These are phyloP conservation scores for Aethes cnicana DNA, from an alignment of 2,888 invertebrate species.

Conservation along the genomic window DNA sequence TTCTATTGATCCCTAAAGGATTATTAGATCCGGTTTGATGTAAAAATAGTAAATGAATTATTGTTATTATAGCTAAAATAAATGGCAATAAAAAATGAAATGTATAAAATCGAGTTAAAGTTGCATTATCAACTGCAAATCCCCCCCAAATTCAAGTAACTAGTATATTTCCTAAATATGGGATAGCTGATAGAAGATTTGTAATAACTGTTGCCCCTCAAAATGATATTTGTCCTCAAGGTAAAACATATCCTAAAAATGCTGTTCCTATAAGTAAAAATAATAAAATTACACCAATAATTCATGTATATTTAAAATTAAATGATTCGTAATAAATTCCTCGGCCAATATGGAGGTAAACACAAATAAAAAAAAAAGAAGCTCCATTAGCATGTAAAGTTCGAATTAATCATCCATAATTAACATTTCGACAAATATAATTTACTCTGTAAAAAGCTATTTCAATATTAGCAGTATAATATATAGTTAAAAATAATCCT, in stretches of 20 bases:
- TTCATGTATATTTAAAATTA: constrained; percentile 83
- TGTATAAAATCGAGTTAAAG: constrained; percentile 89
- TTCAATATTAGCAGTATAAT: constrained; percentile 84
- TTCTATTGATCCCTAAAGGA: constrained; percentile 84
- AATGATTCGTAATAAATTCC: constrained; percentile 79
- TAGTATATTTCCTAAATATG: constrained; percentile 84
- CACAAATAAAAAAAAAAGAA: constrained; percentile 87
- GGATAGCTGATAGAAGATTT: constrained; percentile 87
- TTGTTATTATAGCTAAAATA: constrained; percentile 82
- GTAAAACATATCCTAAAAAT: constrained; percentile 90
- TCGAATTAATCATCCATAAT: constrained; percentile 86
- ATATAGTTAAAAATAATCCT: constrained; percentile 87
- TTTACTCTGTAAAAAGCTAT: constrained; percentile 85
- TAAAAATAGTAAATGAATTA: constrained; percentile 86
- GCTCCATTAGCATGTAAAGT: constrained; percentile 87
- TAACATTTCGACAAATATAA: constrained; percentile 87
- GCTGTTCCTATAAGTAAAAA: constrained; percentile 87
- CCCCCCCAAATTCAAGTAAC: constrained; percentile 90
- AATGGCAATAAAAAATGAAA: constrained; percentile 89
- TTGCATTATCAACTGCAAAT: constrained; percentile 88
- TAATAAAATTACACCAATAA: constrained; percentile 84
- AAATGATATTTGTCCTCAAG: constrained; percentile 91
- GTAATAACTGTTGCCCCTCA: constrained; percentile 92
- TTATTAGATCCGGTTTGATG: constrained; percentile 87
- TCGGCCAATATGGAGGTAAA: constrained; percentile 87